phyloP scores from a whole-genome alignment of 2,113 vertebrate genomes.

The Anhinga rufa region DNA sequence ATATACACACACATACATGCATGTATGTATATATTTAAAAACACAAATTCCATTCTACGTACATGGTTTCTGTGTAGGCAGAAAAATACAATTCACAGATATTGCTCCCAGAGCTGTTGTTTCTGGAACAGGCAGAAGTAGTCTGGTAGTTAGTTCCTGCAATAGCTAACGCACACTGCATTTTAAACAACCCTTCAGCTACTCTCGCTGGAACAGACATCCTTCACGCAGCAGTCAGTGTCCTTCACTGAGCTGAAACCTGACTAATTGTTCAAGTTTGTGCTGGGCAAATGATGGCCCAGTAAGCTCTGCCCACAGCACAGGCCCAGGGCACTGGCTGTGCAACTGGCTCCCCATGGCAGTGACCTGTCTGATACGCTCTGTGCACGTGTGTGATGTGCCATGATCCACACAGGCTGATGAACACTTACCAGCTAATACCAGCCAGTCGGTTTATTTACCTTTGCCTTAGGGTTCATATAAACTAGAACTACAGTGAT shows the following conservation, averaged over 20 bases:
- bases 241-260: not conserved
- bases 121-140: not conserved
- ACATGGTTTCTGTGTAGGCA: not conserved
- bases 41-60: not conserved
- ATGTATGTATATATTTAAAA: not conserved
- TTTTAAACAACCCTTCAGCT: not conserved
- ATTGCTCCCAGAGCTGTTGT: not conserved
- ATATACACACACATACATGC: accelerated
- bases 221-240: not conserved
- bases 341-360: not conserved
- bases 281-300: not conserved
- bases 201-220: not conserved
- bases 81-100: not conserved
- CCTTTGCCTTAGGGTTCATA: not conserved
- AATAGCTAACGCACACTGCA: not conserved
- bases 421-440: not conserved
- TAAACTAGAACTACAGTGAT: not conserved
- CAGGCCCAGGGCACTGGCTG: not conserved
- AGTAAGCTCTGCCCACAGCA: not conserved
- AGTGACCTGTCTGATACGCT: not conserved
- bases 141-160: not conserved
- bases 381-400: not conserved
- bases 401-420: accelerated
- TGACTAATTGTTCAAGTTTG: not conserved
- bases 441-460: not conserved